A percentile compares a stretch with the other conserved stretches of the same genome.
Conservation (phyloP, 2,797 vertebrate genomes). For the Pteronotus mesoamericanus region DNA sequence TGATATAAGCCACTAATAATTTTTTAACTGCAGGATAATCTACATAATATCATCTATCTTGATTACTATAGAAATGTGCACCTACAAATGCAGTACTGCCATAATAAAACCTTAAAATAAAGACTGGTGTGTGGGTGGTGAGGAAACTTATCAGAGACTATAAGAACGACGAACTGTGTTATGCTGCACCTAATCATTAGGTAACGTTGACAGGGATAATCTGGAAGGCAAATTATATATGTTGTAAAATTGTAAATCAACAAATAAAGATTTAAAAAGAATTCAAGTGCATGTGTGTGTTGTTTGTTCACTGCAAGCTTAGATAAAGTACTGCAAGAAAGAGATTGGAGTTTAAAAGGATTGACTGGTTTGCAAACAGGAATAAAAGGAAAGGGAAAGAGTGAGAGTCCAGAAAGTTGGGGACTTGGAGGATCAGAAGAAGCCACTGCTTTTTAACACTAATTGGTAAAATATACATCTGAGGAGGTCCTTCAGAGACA, state of each 20-base stretch:
- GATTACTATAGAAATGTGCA: neutral
- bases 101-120: neutral
- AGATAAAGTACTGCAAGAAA: constrained; percentile 25
- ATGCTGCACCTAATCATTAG: neutral
- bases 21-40: neutral
- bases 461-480: constrained; percentile 51
- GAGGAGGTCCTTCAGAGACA: constrained; percentile 19
- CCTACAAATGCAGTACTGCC: neutral
- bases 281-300: neutral
- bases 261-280: neutral
- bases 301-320: neutral
- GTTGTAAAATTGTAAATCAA: neutral
- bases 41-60: neutral
- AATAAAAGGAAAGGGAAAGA: constrained; percentile 25
- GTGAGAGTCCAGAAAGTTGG: neutral
- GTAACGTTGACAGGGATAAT: neutral
- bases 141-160: neutral
- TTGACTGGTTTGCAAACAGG: neutral
- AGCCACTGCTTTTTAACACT: neutral
- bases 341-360: neutral
- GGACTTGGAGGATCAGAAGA: neutral
- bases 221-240: neutral
- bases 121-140: neutral
- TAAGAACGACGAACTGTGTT: neutral
- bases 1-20: neutral